phyloP scores from a whole-genome alignment of 1,140 invertebrate species.

The Drosophila mayri region DNA sequence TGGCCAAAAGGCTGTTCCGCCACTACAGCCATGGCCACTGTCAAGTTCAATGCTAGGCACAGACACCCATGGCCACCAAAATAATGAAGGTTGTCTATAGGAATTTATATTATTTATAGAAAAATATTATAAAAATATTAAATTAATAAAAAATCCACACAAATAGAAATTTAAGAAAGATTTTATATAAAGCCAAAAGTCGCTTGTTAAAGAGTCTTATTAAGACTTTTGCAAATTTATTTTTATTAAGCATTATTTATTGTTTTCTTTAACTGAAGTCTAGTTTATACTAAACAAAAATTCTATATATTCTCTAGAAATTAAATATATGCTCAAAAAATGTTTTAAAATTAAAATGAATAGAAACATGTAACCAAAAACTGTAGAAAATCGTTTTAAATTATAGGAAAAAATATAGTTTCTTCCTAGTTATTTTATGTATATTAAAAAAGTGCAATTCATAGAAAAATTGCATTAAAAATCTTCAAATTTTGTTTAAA shows the following conservation, averaged over 20 bases:
- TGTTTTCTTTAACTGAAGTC: too few species aligned
- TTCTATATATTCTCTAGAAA: too few species aligned
- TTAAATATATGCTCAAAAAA: neutral
- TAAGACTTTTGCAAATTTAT: neutral
- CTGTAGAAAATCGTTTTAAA: neutral
- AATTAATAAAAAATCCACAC: neutral
- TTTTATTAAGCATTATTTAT: too few species aligned
- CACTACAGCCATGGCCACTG: constrained; percentile 35
- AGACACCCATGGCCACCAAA: constrained; percentile 4
- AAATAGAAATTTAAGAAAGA: neutral
- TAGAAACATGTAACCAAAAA: neutral
- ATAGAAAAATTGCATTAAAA: too few species aligned
- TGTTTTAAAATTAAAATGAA: neutral
- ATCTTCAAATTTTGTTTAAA: neutral
- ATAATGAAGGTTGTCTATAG: neutral
- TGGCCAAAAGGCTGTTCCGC: constrained; percentile 25
- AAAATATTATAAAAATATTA: too few species aligned
- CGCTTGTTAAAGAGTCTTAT: neutral
- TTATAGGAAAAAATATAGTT: neutral
- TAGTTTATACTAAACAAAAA: too few species aligned
- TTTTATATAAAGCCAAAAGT: neutral
- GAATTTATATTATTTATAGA: too few species aligned
- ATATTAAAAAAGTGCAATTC: too few species aligned
- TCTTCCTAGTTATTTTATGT: too few species aligned
- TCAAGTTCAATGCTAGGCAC: constrained; percentile 72